Evolutionary conservation across 2,888 invertebrate species (phyloP).

Genomic region (Octodonta nipae): DNA sequence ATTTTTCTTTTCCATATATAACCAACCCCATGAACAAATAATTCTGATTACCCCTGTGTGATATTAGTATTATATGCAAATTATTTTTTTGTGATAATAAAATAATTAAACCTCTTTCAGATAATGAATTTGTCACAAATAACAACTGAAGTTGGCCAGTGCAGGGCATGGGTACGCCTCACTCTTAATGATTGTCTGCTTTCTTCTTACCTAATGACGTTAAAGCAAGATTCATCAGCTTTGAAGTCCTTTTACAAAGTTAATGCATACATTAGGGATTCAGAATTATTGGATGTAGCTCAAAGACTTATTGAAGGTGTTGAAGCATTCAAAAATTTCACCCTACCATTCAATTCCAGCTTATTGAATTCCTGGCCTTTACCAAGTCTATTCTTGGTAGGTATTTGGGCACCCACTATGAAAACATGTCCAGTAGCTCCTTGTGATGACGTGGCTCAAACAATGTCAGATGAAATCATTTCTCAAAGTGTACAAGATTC

Average conservation of each 20-base stretch:
- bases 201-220: constrained; percentile 72
- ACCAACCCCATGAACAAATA: too few species aligned
- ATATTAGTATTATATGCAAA: constrained; percentile 1
- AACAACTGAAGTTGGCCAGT: constrained; percentile 78
- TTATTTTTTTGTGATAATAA: constrained; percentile 1
- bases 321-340: constrained; percentile 58
- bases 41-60: neutral
- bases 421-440: constrained; percentile 60
- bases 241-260: constrained; percentile 72
- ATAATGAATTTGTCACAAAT: constrained; percentile 68
- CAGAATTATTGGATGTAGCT: constrained; percentile 65
- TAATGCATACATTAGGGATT: constrained; percentile 69
- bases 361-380: constrained; percentile 81
- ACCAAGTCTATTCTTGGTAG: constrained; percentile 68
- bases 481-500: constrained; percentile 22
- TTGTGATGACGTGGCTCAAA: constrained; percentile 65
- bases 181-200: constrained; percentile 79
- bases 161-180: constrained; percentile 80
- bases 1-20: too few species aligned
- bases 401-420: constrained; percentile 70
- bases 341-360: constrained; percentile 71
- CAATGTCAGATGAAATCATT: constrained; percentile 20
- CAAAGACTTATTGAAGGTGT: constrained; percentile 63
- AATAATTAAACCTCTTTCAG: constrained; percentile 20
- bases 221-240: constrained; percentile 62